Evolutionary conservation across 2,113 vertebrate genomes (phyloP), one percentile per base, ranked within the genome.

Genomic region (Poeciliopsis turrubarensis): DNA sequence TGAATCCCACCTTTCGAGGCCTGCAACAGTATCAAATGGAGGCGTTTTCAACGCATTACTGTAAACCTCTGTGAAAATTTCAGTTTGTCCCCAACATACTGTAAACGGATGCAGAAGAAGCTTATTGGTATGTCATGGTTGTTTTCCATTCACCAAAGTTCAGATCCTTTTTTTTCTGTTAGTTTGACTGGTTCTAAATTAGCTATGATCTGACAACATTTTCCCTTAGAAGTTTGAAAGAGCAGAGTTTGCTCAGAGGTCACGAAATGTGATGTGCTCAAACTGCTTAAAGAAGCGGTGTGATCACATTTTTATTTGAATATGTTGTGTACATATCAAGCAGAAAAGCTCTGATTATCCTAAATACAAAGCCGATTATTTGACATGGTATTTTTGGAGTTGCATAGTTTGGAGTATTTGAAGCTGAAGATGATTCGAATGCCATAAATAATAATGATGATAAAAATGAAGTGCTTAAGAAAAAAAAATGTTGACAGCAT

Each of bases 131-230:
- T 89, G 81, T 84, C 64, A 68, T 27, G 41, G 66, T 60, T 79
- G 88, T 87, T 47, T 82, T 31, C 1, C 1, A 9, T 70, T 76
- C 17, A 15, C 75, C 77, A 80, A 54, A 57, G 65, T 87, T 90
- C 73, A 73, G 39, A 79, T 78, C 80, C 86, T 29, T 67, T 73
- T 3, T 25, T 87, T 81, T 69, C 80, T 85, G 82, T 82, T 90
- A 83, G 87, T 92, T 90, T 88, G 82, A 91, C 88, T 85, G 82
- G 73, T 70, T 76, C 71, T 82, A 88, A 89, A 91, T 92, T 88
- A 88, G 85, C 92, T 90, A 72, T 90, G 87, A 93, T 93, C 90
- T 87, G 85, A 80, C 73, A 85, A 84, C 91, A 91, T 91, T 94
- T 94, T 92, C 86, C 86, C 86, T 80, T 60, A 70, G 75, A 80